phyloP scores from a whole-genome alignment of 2,888 invertebrate species.

The Plebejus argus region DNA sequence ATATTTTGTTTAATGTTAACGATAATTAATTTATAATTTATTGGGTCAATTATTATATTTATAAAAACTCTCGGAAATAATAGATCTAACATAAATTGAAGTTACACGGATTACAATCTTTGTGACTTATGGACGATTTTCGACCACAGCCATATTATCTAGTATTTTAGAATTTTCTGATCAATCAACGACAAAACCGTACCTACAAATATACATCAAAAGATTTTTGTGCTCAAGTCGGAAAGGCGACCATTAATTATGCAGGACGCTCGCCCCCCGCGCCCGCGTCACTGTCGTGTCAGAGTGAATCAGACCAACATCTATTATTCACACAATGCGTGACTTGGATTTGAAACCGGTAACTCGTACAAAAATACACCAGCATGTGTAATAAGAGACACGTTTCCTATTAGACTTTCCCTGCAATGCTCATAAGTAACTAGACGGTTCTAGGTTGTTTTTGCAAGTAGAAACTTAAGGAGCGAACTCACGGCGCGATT shows the following conservation, averaged over 20 bases:
- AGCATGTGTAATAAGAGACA: background rate
- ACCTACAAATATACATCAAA: background rate
- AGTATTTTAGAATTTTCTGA: background rate
- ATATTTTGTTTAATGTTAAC: background rate
- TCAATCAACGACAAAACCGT: background rate
- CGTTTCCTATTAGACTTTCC: background rate
- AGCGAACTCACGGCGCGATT: too few species aligned
- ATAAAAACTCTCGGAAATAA: too few species aligned
- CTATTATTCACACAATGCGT: slow-evolving; percentile 25
- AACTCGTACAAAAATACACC: background rate
- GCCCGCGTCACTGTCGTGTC: background rate
- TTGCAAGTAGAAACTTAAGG: too few species aligned
- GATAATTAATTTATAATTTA: too few species aligned
- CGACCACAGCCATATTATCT: background rate
- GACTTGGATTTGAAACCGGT: slow-evolving; percentile 21
- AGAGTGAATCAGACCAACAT: background rate
- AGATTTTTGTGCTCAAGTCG: slow-evolving; percentile 7
- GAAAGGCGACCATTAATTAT: slow-evolving; percentile 25
- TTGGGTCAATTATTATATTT: too few species aligned
- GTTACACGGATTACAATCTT: too few species aligned
- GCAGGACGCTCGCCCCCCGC: background rate
- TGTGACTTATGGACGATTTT: too few species aligned
- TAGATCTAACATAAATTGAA: too few species aligned
- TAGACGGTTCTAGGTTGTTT: too few species aligned
- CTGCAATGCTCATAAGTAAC: background rate